Conservation (phyloP, 2,888 invertebrate genomes). For the Latrodectus elegans region DNA sequence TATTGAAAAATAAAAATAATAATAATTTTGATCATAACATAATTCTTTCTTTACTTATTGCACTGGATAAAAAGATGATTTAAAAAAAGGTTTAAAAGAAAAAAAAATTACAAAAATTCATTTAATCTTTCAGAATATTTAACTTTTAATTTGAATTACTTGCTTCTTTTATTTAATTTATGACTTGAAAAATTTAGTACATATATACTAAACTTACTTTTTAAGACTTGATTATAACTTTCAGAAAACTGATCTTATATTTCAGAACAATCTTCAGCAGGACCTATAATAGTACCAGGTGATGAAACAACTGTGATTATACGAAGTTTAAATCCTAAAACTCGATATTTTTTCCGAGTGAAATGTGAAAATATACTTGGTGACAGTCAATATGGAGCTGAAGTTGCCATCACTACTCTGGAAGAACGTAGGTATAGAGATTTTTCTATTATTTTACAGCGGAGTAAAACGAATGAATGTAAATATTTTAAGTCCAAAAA, state of each 20-base stretch:
- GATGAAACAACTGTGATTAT: conserved; percentile 55
- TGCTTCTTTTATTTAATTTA: not conserved
- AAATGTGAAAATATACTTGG: conserved; percentile 74
- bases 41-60: too few relatives aligned
- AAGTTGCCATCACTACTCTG: conserved; percentile 72
- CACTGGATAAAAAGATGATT: too few relatives aligned
- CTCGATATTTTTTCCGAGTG: conserved; percentile 73
- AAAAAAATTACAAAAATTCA: not conserved
- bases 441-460: conserved; percentile 41
- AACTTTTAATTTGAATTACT: not conserved
- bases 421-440: conserved; percentile 74
- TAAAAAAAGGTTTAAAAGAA: not conserved
- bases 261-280: conserved; percentile 23
- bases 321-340: conserved; percentile 44
- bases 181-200: not conserved
- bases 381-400: conserved; percentile 73
- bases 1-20: too few relatives aligned
- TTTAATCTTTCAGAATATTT: not conserved
- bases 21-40: too few relatives aligned
- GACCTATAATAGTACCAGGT: conserved; percentile 48
- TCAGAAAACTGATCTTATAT: not conserved
- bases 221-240: not conserved
- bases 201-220: not conserved
- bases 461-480: too few relatives aligned
- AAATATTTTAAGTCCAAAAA: too few relatives aligned